Conservation (phyloP, 2,797 vertebrate species). For the Sebastes dallii region DNA sequence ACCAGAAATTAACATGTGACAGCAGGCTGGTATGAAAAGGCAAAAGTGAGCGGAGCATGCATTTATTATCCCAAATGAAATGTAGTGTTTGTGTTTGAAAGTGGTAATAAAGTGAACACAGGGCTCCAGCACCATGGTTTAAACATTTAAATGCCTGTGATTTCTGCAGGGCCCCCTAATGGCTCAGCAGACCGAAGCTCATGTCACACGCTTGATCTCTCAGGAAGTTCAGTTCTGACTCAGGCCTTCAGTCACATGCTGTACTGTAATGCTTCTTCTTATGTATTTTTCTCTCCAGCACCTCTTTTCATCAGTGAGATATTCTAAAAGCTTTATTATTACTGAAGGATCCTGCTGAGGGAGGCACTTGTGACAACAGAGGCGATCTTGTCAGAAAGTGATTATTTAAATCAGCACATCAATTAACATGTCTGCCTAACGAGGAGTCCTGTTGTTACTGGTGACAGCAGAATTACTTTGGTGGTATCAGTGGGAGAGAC, state of each 20-base stretch:
- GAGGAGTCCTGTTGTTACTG: constrained; percentile 62
- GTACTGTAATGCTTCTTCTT: neutral
- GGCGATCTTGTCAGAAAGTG: constrained; percentile 68
- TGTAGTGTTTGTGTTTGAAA: neutral
- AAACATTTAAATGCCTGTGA: constrained; percentile 5
- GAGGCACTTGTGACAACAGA: constrained; percentile 48
- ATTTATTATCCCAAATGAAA: constrained; percentile 2
- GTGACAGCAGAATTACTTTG: constrained; percentile 64
- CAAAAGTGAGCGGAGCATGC: neutral
- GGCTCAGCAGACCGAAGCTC: neutral
- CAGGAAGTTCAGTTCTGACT: neutral
- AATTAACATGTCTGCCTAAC: constrained; percentile 68
- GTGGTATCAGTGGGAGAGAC: constrained; percentile 47
- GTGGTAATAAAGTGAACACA: neutral
- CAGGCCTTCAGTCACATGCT: neutral
- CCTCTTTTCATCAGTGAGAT: constrained; percentile 8
- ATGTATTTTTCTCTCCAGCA: neutral
- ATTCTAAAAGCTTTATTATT: constrained; percentile 45
- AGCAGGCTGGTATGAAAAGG: neutral
- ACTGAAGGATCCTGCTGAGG: constrained; percentile 46
- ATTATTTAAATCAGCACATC: constrained; percentile 72
- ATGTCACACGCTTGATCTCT: neutral
- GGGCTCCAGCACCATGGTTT: neutral
- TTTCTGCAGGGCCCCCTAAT: neutral
- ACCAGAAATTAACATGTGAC: neutral